These are phyloP conservation scores for Apis mellifera DNA, from an alignment of 1,140 invertebrate species.

Conservation along the genomic window DNA sequence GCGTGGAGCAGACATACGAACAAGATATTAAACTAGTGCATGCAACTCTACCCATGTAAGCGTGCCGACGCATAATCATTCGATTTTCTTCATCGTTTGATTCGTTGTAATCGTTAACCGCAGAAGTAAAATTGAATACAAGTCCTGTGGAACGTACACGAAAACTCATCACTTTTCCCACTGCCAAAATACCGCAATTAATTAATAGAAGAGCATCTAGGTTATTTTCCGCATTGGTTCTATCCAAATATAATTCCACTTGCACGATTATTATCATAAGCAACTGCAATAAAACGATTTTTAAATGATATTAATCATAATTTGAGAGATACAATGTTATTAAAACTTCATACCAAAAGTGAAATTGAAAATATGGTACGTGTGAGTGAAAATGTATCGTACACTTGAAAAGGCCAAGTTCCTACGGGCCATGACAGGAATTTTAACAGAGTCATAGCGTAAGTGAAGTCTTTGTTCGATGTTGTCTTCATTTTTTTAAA, in stretches of 20 bases:
- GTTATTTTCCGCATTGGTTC: constrained; percentile 23
- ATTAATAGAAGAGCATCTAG: constrained; percentile 26
- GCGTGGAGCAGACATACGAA: constrained; percentile 7
- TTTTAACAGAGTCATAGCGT: constrained; percentile 35
- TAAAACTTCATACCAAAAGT: neutral
- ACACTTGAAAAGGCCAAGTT: constrained; percentile 50
- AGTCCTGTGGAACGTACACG: constrained; percentile 15
- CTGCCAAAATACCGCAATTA: constrained; percentile 19
- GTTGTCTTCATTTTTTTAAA: neutral
- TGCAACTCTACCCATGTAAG: constrained; percentile 24
- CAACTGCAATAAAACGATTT: neutral
- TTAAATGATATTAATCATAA: neutral
- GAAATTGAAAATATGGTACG: neutral
- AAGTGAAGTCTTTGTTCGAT: constrained; percentile 30
- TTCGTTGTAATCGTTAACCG: constrained; percentile 36
- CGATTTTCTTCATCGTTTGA: neutral
- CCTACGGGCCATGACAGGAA: constrained; percentile 46
- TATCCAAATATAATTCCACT: constrained; percentile 32
- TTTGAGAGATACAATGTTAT: neutral
- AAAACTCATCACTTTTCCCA: constrained; percentile 25
- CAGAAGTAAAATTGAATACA: constrained; percentile 36
- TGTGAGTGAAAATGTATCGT: constrained; percentile 1
- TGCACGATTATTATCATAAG: neutral
- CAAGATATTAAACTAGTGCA: constrained; percentile 9
- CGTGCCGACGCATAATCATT: constrained; percentile 24